A percentile compares a stretch with the other conserved stretches of the same genome.
phyloP scores from a whole-genome alignment of 2,113 vertebrate species.

The Saguinus imperator region DNA sequence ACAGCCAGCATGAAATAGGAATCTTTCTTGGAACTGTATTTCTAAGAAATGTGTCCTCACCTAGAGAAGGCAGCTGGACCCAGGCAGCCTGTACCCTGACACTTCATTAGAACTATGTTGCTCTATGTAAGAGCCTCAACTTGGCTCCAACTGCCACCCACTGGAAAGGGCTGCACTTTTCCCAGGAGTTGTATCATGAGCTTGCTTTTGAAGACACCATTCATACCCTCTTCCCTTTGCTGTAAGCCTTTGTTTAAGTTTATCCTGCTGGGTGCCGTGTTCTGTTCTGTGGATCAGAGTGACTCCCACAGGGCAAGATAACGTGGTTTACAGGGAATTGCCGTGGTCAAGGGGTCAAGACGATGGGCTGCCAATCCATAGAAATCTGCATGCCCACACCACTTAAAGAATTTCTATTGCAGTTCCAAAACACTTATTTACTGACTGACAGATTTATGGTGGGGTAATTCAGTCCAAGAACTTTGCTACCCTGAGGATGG shows the following conservation, averaged over 20 bases:
- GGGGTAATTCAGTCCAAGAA: not conserved
- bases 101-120: constrained; percentile 4
- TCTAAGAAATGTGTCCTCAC: constrained; percentile 4
- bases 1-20: not conserved
- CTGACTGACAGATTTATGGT: not conserved
- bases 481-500: not conserved
- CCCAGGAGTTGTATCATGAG: not conserved
- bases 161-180: not conserved
- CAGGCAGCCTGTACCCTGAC: not conserved
- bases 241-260: constrained; percentile 5
- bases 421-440: not conserved
- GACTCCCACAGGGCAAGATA: not conserved
- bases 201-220: constrained; percentile 13
- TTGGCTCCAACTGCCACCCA: not conserved
- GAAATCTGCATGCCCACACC: not conserved
- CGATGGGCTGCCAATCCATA: not conserved
- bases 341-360: not conserved
- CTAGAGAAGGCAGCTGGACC: not conserved
- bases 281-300: not conserved
- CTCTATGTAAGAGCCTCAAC: not conserved
- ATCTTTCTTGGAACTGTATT: constrained; percentile 19
- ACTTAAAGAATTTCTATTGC: not conserved
- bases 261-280: not conserved
- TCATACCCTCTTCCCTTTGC: not conserved
- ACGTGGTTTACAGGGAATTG: not conserved